Evolutionary conservation across 2,797 vertebrate species (phyloP), one percentile per base, ranked within the genome.

Genomic region (Halcyon leucocephala): DNA sequence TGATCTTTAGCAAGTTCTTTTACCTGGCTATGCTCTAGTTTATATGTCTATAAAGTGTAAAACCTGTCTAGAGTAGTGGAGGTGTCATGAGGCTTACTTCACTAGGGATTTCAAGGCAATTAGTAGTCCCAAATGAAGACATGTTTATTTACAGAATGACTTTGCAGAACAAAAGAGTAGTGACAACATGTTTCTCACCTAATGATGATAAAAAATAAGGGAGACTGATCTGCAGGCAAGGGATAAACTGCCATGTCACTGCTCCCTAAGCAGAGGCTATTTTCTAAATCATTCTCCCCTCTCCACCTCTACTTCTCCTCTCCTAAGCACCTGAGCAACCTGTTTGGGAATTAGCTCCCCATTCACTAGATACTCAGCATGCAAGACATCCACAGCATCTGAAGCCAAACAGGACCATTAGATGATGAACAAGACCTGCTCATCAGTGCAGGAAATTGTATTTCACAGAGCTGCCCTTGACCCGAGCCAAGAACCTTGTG

Each of bases 391-490:
- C 79, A 24, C 26, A 83, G 61, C 71, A 57, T 64, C 87, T 42
- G 41, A 86, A 82, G 48, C 28, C 87, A 67, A 92, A 55, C 60
- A 74, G 54, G 77, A 90, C 80, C 58, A 72, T 83, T 54, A 69
- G 72, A 83, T 91, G 82, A 54, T 14, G 72, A 91, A 90, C 2
- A 37, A 51, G 85, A 93, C 79, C 82, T 62, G 49, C 73, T 90
- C 85, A 72, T 4, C 76, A 62, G 82, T 13, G 54, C 76, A 90
- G 18, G 44, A 42, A 57, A 91, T 78, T 86, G 72, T 90, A 58
- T 82, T 91, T 90, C 95, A 95, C 88, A 67, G 58, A 93, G 91
- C 82, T 96, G 94, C 80, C 89, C 91, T 88, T 95, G 88, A 88
- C 69, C 65, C 83, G 72, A 96, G 96, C 93, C 93, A 95, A 96